These are phyloP conservation scores for Laspeyria flexula DNA, from an alignment of 2,888 invertebrate species.

Conservation along the genomic window DNA sequence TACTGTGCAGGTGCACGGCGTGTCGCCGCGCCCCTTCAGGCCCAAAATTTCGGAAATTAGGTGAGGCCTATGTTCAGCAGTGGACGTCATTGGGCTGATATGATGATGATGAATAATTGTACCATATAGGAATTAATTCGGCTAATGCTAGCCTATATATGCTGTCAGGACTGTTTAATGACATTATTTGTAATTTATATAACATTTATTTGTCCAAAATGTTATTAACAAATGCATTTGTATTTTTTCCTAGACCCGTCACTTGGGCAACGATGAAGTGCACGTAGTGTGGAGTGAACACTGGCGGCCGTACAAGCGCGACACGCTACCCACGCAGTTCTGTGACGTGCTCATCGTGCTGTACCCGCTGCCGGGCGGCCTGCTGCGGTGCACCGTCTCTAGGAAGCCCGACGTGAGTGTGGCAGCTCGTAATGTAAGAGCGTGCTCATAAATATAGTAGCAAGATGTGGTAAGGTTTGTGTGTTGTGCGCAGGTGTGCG, in stretches of 20 bases:
- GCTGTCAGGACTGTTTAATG: no score
- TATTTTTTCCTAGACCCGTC: constrained; percentile 88
- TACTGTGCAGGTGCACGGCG: constrained; percentile 61
- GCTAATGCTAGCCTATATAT: no score
- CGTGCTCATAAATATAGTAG: no score
- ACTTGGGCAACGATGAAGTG: constrained; percentile 99
- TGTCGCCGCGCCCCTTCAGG: constrained; percentile 89
- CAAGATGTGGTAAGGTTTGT: background rate
- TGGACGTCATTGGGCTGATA: no score
- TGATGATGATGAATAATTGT: no score
- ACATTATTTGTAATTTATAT: no score
- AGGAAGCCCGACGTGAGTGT: constrained; percentile 92
- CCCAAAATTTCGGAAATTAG: no score
- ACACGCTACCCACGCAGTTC: constrained; percentile 99
- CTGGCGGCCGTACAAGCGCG: constrained; percentile 96
- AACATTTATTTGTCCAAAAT: no score
- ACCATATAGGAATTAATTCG: no score
- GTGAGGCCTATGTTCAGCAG: no score
- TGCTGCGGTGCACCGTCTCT: constrained; percentile 95
- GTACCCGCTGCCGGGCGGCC: constrained; percentile 95
- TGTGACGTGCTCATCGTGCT: constrained; percentile 99
- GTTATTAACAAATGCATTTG: background rate
- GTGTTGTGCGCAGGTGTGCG: constrained; percentile 88
- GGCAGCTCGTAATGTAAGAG: no score
- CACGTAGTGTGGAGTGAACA: constrained; percentile 99